Conservation (phyloP, 2,888 invertebrate species). For the Busseola fusca region DNA sequence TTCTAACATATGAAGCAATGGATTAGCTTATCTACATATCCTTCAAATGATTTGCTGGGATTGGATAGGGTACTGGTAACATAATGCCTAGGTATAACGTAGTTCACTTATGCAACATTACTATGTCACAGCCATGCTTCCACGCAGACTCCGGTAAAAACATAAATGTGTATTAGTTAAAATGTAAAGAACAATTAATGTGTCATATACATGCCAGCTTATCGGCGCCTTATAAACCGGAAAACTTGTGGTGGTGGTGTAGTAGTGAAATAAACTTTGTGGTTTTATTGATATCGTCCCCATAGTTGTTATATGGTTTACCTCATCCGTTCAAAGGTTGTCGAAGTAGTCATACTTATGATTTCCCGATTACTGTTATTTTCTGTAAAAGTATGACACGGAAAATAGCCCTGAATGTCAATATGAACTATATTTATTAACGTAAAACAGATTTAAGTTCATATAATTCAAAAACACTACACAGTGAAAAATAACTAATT, state of each 20-base stretch:
- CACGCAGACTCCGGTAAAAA: background rate
- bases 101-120: background rate
- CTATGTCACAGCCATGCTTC: background rate
- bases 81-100: background rate
- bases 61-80: background rate
- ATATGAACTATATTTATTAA: background rate
- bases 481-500: too few relatives aligned
- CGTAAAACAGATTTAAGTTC: too few relatives aligned
- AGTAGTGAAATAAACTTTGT: slow-evolving; percentile 7
- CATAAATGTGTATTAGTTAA: background rate
- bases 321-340: background rate
- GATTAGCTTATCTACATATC: too few relatives aligned
- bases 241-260: slow-evolving; percentile 3
- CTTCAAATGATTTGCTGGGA: too few relatives aligned
- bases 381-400: background rate
- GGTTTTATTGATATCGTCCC: slow-evolving; percentile 11
- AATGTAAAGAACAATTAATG: background rate
- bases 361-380: background rate
- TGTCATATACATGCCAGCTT: background rate
- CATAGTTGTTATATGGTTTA: background rate
- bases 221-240: background rate
- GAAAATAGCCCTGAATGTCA: too few relatives aligned
- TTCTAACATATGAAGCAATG: too few relatives aligned
- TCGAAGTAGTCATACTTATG: slow-evolving; percentile 1
- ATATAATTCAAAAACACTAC: too few relatives aligned